Base-by-base conservation (phyloP, 2,888 invertebrate species). In the Mimachlamys varia region DNA sequence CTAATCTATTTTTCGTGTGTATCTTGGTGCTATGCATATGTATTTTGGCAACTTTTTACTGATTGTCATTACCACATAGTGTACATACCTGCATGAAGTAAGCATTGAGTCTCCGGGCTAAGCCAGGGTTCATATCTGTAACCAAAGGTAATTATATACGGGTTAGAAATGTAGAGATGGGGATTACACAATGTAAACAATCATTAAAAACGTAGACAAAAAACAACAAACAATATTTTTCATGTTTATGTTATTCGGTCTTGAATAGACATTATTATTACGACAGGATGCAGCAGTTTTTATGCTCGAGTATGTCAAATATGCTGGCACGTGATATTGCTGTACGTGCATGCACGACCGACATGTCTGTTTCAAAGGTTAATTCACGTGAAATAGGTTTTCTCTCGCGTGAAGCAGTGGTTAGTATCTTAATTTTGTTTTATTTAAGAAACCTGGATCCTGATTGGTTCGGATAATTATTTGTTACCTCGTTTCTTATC, bases 111-210 rank as follows among this genome's bases (percentile, higher is more conserved):
- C 76, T 27, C 12, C 76, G 76, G 76, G 76, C 76, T 22, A 76
- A 33, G 27, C 76, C 76, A 7, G 76, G 76, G 76, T 76, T 76
- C 76, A 76, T 76, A 76, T 76, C 76, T 76, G 76, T 76, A 76
- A 76, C 27, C 33, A 76, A 27, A 76, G 15, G 33, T 27, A 27
- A 33, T 33, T 76, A 33, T 22, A 62, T 62, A 62, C 22, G 19
- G 19, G 58, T 58, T 58, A 58, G 22, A 58, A 58, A n/a, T 58
- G 22, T 19, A 58, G 7, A 58, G 76, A 76, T 33, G 27, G 10
- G 0, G 33, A 27, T 27, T 27, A 27, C 33, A 33, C 76, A 12
- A 7, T 27, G 33, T 76, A 33, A 33, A 76, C 33, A 76, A 33
- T 12, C 19, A 27, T 44, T 44, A 44, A 44, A 44, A 44, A 76